Conservation (phyloP, 2,113 vertebrate species). For the Zosterops lateralis region DNA sequence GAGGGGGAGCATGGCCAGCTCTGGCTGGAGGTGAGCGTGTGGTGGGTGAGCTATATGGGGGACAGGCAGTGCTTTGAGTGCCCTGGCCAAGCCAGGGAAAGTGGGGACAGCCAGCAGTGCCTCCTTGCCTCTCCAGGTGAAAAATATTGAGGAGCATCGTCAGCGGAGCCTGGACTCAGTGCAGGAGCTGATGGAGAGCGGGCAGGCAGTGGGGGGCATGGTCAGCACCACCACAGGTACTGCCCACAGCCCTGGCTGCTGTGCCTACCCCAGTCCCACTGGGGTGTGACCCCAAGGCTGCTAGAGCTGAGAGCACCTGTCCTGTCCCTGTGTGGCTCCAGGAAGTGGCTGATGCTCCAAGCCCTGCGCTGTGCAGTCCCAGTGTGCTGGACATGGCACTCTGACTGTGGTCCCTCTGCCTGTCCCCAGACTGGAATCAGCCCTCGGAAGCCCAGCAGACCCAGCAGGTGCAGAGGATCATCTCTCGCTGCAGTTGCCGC, state of each 20-base stretch:
- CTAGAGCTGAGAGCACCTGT: neutral
- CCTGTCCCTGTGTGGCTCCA: neutral
- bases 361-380: neutral
- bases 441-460: conserved; percentile 90
- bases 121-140: conserved; percentile 78
- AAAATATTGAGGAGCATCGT: conserved; percentile 96
- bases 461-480: conserved; percentile 95
- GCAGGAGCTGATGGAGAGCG: conserved; percentile 96
- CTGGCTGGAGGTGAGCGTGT: conserved; percentile 87
- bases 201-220: conserved; percentile 97
- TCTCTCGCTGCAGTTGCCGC: conserved; percentile 95
- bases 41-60: rapidly evolving
- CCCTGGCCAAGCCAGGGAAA: neutral
- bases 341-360: neutral
- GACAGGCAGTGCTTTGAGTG: neutral
- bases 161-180: conserved; percentile 92
- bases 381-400: rapidly evolving
- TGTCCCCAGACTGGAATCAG: conserved; percentile 89
- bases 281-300: rapidly evolving
- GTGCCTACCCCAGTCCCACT: neutral
- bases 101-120: neutral
- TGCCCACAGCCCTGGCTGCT: neutral
- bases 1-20: conserved; percentile 91
- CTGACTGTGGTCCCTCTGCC: neutral
- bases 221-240: conserved; percentile 97